Evolutionary conservation across 1,140 invertebrate species (phyloP).

Genomic region (Apis laboriosa): DNA sequence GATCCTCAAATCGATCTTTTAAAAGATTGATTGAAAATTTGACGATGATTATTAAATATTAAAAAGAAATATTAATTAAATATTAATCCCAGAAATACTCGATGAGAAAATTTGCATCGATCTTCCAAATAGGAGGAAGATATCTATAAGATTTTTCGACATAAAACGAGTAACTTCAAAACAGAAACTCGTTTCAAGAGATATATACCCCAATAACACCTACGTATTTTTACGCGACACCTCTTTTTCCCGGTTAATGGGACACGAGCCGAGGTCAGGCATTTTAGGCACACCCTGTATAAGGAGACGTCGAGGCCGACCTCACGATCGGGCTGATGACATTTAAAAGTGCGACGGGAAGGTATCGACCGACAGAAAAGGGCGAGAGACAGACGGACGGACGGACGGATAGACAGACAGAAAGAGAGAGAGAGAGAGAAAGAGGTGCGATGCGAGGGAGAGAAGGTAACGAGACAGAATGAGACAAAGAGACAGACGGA

Average conservation of each 20-base stretch:
- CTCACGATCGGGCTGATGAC: slow-evolving; percentile 64
- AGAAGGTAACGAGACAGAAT: not conserved
- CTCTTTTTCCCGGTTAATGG: not conserved
- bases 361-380: slow-evolving; percentile 62
- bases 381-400: slow-evolving; percentile 19
- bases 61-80: too few relatives aligned
- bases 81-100: too few relatives aligned
- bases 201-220: not conserved
- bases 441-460: slow-evolving; percentile 11
- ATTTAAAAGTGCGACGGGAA: slow-evolving; percentile 70
- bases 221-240: not conserved
- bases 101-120: too few relatives aligned
- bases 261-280: not conserved
- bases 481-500: not conserved
- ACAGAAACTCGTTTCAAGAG: not conserved
- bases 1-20: too few relatives aligned
- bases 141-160: too few relatives aligned
- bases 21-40: too few relatives aligned
- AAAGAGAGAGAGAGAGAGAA: not conserved
- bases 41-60: too few relatives aligned
- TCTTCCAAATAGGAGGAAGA: too few relatives aligned
- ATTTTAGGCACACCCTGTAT: slow-evolving; percentile 44
- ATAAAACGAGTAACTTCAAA: too few relatives aligned
- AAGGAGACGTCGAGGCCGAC: slow-evolving; percentile 42
- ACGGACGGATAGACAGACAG: not conserved